Base-by-base conservation (phyloP, 2,797 vertebrate species). In the Pteropus rufus region DNA sequence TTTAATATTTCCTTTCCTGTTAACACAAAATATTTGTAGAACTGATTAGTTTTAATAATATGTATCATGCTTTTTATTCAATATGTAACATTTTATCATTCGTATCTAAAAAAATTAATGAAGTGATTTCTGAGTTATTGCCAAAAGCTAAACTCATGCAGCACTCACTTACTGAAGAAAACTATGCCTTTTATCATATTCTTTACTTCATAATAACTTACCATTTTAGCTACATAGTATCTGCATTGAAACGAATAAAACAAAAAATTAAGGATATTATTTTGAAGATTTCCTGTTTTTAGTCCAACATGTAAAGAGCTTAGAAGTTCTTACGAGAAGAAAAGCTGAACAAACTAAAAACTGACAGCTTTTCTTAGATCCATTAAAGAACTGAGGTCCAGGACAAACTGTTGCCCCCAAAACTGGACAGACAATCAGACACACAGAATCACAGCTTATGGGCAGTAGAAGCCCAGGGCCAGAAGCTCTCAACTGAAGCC, bases 1-100 rank as follows among this genome's bases (percentile, higher is more conserved):
- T 77, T 92, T 86, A 34, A 49, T 94, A 56, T 62, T 77, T 86
- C 84, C 54, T 65, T 88, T 96, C 18, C 24, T 92, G 5, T 86
- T 86, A 92, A 80, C 12, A 90, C 9, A 84, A 80, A 93, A 69
- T 80, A 87, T 36, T 29, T 46, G 29, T 75, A 62, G 18, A 88
- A n/a, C 34, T 36, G 31, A 29, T 79, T 87, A 49, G 24, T 52
- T 93, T 93, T 82, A 95, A 19, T 83, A 86, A 76, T 18, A 67
- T 12, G 3, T 75, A 58, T 79, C 21, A 83, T 81, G 10, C 18
- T 81, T 89, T 72, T 82, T 75, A 90, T 58, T 76, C 86, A 84
- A 69, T 77, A 73, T 18, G 7, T 82, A 84, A 88, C 21, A 49
- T 41, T 90, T 79, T 46, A 70, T 86, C 31, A 18, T 52, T 93